phyloP scores from a whole-genome alignment of 2,888 invertebrate genomes.

The Patella depressa region DNA sequence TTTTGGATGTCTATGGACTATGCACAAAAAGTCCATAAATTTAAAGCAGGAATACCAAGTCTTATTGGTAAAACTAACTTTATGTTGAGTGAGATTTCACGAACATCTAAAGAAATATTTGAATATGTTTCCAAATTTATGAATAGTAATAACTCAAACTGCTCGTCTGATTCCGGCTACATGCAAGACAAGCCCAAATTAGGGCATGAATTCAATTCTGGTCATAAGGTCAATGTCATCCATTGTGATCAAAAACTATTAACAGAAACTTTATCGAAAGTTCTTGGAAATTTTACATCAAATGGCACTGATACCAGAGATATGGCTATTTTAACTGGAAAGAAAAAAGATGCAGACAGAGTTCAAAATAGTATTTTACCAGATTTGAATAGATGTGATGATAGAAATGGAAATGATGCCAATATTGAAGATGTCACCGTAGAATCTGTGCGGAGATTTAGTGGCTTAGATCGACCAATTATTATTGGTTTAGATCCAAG shows the following conservation, averaged over 20 bases:
- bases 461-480: constrained; percentile 54
- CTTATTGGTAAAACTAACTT: constrained; percentile 61
- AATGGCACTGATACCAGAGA: constrained; percentile 48
- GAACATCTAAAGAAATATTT: constrained; percentile 60
- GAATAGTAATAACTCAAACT: constrained; percentile 33
- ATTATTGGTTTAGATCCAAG: constrained; percentile 57
- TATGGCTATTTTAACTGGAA: constrained; percentile 56
- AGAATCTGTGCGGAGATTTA: constrained; percentile 56
- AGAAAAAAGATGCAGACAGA: constrained; percentile 43
- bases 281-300: constrained; percentile 42
- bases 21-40: constrained; percentile 62
- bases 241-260: constrained; percentile 49
- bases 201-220: constrained; percentile 52
- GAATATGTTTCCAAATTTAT: constrained; percentile 57
- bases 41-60: constrained; percentile 55
- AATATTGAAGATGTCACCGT: constrained; percentile 28
- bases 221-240: constrained; percentile 51
- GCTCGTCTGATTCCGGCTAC: background rate
- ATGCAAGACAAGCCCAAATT: constrained; percentile 40
- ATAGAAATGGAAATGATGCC: background rate
- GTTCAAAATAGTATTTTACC: constrained; percentile 26
- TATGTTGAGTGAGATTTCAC: constrained; percentile 58
- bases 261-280: constrained; percentile 41
- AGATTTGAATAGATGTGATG: background rate
- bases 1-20: constrained; percentile 64